Evolutionary conservation across 2,797 vertebrate species (phyloP), one percentile per base, ranked within the genome.

Genomic region (Liparis tanakae): DNA sequence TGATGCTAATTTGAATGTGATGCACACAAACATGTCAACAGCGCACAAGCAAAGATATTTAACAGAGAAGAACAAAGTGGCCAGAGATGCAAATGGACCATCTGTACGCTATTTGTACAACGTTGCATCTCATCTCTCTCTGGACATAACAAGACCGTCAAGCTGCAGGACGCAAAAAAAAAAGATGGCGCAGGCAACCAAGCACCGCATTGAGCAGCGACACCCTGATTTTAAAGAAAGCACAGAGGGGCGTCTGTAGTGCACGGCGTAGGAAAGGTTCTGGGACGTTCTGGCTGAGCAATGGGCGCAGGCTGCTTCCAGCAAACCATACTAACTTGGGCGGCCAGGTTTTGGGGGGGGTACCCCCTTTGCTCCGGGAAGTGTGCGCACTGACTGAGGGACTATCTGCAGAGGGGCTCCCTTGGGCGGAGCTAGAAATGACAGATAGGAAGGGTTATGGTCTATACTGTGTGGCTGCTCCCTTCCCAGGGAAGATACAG

Each of bases 241-340:
- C 89, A 70, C 59, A 83, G 41, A 80, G 51, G 64, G 69, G 65
- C 84, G 63, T 86, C 50, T 70, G 79, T 83, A 82, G 33, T 50
- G 55, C 51, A 54, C 25, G 41, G 79, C 67, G 54, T 15, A 80
- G 53, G 51, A 18, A 70, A 37, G 33, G 41, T n/a, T 60, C 86
- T 74, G 41, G 62, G 68, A 50, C 22, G n/a, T 44, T 78, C 74
- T 75, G 76, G 84, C 87, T 86, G 79, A 85, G 86, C 79, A 76
- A 73, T 36, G 67, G 56, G 70, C 83, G 78, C 68, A 82, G 74
- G 84, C 86, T 88, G 87, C 64, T 74, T 81, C 91, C 87, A 85
- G 73, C 77, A 86, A 82, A 81, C 86, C 83, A 87, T 95, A 95
- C 94, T 95, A 95, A 95, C 93, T 94, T 94, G 93, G 93, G 80